These are phyloP conservation scores for Campoplex capitator DNA, from an alignment of 2,888 invertebrate species.

Conservation along the genomic window DNA sequence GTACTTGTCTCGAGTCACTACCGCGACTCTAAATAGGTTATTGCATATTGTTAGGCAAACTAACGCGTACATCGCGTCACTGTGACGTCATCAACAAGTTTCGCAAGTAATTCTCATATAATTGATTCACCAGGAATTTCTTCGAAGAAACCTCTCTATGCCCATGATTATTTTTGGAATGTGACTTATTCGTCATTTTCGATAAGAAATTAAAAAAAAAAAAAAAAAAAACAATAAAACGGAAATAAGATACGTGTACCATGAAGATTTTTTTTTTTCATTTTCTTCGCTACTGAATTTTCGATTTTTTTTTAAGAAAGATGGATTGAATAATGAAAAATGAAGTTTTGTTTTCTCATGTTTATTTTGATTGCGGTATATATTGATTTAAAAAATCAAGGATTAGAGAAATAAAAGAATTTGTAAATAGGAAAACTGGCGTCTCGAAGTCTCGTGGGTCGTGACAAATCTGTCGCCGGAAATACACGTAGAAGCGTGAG, in stretches of 20 bases:
- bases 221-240: not conserved
- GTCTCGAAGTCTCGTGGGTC: not conserved
- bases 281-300: not conserved
- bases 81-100: constrained; percentile 27
- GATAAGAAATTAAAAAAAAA: not conserved
- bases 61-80: constrained; percentile 13
- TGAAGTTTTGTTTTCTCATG: not conserved
- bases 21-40: no score
- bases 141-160: not conserved
- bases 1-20: no score
- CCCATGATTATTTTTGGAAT: not conserved
- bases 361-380: not conserved
- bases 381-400: not conserved
- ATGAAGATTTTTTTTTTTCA: not conserved
- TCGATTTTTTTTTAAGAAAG: not conserved
- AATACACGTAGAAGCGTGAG: not conserved
- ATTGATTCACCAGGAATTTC: not conserved
- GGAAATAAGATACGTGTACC: not conserved
- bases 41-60: not conserved
- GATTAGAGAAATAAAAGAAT: not conserved
- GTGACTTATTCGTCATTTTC: not conserved
- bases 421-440: not conserved
- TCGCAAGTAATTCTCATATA: not conserved
- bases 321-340: not conserved
- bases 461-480: not conserved